Base-by-base conservation (phyloP, 2,113 vertebrate species). In the Dendrocopos noguchii region DNA sequence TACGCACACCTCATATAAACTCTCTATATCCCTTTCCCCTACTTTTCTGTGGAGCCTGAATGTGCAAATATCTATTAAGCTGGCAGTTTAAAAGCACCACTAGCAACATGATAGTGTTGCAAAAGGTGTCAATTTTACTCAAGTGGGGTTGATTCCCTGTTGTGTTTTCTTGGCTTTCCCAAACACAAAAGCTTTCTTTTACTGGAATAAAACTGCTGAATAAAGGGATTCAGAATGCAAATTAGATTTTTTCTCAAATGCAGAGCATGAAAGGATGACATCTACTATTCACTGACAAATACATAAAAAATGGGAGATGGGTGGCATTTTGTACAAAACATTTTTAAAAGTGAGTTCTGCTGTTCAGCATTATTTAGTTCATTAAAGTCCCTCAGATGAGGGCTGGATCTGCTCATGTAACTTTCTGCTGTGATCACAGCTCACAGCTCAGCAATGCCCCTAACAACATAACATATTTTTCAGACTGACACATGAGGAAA, bases 171-270 rank as follows among this genome's bases (percentile, higher is more conserved):
- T 81, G 71, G 70, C 75, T 87, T 91, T 93, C 68, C 64, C 28
- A 77, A 87, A 84, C 71, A 95, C 55, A 87, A 96, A 95, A 88
- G 80, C 84, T 73, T 95, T 91, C 39, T 93, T 92, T 93, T 81
- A 73, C 63, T 63, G 52, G 31, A 91, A 3, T 76, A 80, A 76
- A 67, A 70, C 72, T 91, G 81, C 70, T 78, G 80, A 88, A 53
- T 88, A 91, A 80, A 88, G 46, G 75, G 36, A 84, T 88, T 91
- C 59, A 60, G 63, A 85, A 95, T 84, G 77, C 31, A 76, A 87
- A 93, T 81, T 84, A 76, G 39, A 6, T 0, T 76, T 76, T 73
- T 78, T 87, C 73, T 84, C 59, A 59, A 93, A 88, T 50, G 78
- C 63, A 88, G 21, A 81, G 77, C 63, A 72, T 88, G 88, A 73